Conservation (phyloP, 1,140 invertebrate genomes). For the Megalopta genalis region DNA sequence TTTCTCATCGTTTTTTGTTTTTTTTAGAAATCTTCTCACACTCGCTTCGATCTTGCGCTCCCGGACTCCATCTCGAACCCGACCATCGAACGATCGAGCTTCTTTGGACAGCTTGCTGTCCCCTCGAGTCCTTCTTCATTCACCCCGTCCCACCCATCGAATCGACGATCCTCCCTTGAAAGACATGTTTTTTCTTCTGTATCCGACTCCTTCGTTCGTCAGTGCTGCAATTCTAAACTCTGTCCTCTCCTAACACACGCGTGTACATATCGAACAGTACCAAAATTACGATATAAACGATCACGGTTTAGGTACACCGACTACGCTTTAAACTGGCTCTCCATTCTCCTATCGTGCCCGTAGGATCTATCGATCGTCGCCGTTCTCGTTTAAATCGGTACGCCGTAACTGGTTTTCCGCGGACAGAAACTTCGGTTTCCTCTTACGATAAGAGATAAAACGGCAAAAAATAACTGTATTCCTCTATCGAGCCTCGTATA, state of each 20-base stretch:
- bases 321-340: not conserved
- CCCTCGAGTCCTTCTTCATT: not conserved
- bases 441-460: conserved; percentile 25
- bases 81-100: too few species aligned
- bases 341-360: not conserved
- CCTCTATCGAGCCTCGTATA: conserved; percentile 21
- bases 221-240: not conserved
- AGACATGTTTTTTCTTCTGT: not conserved
- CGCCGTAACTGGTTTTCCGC: not conserved
- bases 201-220: not conserved
- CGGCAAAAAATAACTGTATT: conserved; percentile 46
- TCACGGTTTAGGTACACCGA: conserved; percentile 32
- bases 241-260: not conserved
- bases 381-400: not conserved
- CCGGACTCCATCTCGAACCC: not conserved
- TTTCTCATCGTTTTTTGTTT: conserved; percentile 48
- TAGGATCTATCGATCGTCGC: conserved; percentile 19
- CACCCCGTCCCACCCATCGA: not conserved
- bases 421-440: not conserved
- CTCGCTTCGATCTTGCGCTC: conserved; percentile 8
- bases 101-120: too few species aligned
- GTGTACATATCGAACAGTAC: conserved; percentile 17
- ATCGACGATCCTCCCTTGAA: conserved; percentile 10
- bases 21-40: conserved; percentile 52
- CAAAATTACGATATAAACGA: conserved; percentile 57